A percentile compares a stretch with the other conserved stretches of the same genome.
These are phyloP conservation scores for Vidua macroura DNA, from an alignment of 2,113 vertebrate species.

Conservation along the genomic window DNA sequence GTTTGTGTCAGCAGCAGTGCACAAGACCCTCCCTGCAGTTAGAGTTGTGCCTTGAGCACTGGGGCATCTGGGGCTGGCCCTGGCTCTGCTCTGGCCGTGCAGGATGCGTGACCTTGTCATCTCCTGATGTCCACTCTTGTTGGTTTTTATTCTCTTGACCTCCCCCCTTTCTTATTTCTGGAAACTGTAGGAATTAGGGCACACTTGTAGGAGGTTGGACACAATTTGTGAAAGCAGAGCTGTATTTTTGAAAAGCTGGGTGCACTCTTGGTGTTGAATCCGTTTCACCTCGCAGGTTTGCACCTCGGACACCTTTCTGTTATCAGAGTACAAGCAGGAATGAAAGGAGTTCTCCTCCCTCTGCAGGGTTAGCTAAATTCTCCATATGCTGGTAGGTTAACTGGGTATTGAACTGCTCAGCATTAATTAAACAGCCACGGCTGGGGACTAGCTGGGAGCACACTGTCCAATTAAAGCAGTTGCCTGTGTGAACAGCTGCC, in stretches of 20 bases:
- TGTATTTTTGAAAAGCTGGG: not conserved
- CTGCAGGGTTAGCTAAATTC: not conserved
- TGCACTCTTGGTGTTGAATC: not conserved
- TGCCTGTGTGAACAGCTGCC: slow-evolving; percentile 28
- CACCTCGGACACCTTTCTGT: not conserved
- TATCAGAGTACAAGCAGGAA: not conserved
- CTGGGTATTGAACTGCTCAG: slow-evolving; percentile 39
- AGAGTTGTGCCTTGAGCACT: fast-evolving
- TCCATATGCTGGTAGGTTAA: slow-evolving; percentile 30
- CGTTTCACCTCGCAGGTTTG: not conserved
- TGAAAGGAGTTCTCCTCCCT: not conserved
- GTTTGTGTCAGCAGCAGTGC: not conserved
- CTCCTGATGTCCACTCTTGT: fast-evolving
- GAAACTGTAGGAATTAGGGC: not conserved
- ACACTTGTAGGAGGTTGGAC: not conserved
- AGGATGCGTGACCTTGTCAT: not conserved
- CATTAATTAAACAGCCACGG: slow-evolving; percentile 47
- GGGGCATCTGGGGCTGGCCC: not conserved
- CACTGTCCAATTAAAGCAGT: slow-evolving; percentile 31
- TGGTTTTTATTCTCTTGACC: not conserved
- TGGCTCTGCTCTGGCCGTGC: not conserved
- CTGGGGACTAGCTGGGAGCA: slow-evolving; percentile 36
- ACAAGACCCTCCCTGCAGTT: fast-evolving
- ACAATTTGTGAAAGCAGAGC: not conserved
- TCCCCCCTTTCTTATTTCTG: not conserved